phyloP scores from a whole-genome alignment of 2,797 vertebrate species.

The Lindbergichthys nudifrons region DNA sequence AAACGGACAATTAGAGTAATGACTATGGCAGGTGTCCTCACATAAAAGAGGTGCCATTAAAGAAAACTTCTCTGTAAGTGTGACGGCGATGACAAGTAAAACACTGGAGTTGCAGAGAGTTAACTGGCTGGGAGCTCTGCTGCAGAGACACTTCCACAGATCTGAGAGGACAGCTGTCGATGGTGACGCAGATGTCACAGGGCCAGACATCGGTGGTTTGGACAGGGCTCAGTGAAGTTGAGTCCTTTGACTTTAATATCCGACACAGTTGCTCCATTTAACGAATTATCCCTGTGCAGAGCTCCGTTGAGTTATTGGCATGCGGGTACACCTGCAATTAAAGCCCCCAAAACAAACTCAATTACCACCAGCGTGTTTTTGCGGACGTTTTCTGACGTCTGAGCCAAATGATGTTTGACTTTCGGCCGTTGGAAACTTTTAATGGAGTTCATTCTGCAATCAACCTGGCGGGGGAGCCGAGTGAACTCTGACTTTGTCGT shows the following conservation, averaged over 20 bases:
- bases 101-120: slow-evolving; percentile 16
- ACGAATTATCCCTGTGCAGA: slow-evolving; percentile 42
- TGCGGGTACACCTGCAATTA: slow-evolving; percentile 72
- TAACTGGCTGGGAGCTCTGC: slow-evolving; percentile 9
- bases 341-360: slow-evolving; percentile 72
- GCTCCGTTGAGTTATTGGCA: slow-evolving; percentile 54
- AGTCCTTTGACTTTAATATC: slow-evolving; percentile 62
- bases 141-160: slow-evolving; percentile 30
- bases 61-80: slow-evolving; percentile 32
- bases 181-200: slow-evolving; percentile 39
- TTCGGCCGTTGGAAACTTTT: slow-evolving; percentile 79
- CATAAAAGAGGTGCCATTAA: slow-evolving; percentile 45
- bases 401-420: slow-evolving; percentile 83
- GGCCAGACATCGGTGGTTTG: slow-evolving; percentile 20
- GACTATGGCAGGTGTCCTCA: slow-evolving; percentile 66
- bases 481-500: slow-evolving; percentile 83
- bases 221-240: slow-evolving; percentile 54
- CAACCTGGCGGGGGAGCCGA: slow-evolving; percentile 74
- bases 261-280: slow-evolving; percentile 46
- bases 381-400: slow-evolving; percentile 59
- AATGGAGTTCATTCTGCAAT: slow-evolving; percentile 79
- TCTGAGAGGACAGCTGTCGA: slow-evolving; percentile 63
- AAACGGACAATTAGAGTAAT: slow-evolving; percentile 65
- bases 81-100: slow-evolving; percentile 39
- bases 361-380: slow-evolving; percentile 57